A percentile compares a stretch with the other conserved stretches of the same genome.
Conservation (phyloP, 53 echinoderm and acorn worm genomes). For the Echinometra lucunter region DNA sequence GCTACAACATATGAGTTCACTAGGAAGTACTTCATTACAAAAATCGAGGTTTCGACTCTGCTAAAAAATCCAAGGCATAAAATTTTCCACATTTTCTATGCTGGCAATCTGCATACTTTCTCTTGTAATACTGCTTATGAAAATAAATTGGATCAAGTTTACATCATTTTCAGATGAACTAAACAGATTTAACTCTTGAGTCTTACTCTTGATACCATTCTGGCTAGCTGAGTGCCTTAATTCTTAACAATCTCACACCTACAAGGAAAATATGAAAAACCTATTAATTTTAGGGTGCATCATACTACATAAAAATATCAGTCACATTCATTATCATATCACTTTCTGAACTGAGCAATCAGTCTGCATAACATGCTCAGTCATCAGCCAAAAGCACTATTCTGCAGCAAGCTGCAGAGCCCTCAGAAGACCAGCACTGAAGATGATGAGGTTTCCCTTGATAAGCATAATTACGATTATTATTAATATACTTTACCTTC, state of each 20-base stretch:
- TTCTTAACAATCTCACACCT: not conserved
- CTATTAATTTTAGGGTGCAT: too few relatives aligned
- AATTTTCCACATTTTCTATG: not conserved
- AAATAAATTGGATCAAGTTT: not conserved
- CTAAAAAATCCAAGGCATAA: constrained; percentile 1
- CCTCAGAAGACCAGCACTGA: too few relatives aligned
- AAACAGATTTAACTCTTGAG: not conserved
- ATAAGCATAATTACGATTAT: too few relatives aligned
- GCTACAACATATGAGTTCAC: not conserved
- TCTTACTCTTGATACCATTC: too few relatives aligned
- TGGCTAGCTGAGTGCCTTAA: not conserved
- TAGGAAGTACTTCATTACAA: not conserved
- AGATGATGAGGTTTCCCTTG: too few relatives aligned
- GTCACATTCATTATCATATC: too few relatives aligned
- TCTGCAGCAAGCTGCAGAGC: too few relatives aligned
- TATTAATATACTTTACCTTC: too few relatives aligned
- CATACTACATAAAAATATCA: too few relatives aligned
- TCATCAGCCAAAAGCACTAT: too few relatives aligned
- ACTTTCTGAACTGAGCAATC: too few relatives aligned
- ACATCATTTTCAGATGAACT: not conserved
- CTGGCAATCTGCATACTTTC: constrained; percentile 43
- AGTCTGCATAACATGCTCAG: too few relatives aligned
- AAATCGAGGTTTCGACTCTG: constrained; percentile 20
- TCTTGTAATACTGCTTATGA: not conserved
- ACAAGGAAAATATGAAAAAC: not conserved